phyloP scores from a whole-genome alignment of 2,797 vertebrate genomes.

The Babyrousa celebensis region DNA sequence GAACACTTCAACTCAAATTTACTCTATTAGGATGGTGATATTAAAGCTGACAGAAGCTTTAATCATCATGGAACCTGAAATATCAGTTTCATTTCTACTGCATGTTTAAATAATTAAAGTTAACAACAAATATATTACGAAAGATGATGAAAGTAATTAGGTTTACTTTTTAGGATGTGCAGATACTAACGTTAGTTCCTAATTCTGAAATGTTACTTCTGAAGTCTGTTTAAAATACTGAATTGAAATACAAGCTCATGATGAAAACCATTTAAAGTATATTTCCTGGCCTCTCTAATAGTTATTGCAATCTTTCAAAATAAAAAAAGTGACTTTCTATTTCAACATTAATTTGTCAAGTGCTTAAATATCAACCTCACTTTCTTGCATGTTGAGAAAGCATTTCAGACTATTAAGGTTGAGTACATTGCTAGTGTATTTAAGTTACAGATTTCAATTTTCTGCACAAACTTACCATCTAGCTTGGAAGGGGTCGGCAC shows the following conservation, averaged over 20 bases:
- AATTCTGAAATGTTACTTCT: not conserved
- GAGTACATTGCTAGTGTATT: not conserved
- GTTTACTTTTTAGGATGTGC: slow-evolving; percentile 36
- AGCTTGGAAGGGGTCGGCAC: not conserved
- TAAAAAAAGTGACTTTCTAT: not conserved
- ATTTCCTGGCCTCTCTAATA: not conserved
- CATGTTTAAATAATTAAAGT: slow-evolving; percentile 51
- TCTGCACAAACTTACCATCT: not conserved
- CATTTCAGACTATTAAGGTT: not conserved
- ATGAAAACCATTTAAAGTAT: not conserved
- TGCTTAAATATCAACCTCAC: slow-evolving; percentile 16
- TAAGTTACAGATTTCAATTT: not conserved
- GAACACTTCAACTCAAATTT: not conserved
- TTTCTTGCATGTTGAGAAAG: not conserved
- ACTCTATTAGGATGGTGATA: not conserved
- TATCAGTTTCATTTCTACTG: slow-evolving; percentile 19
- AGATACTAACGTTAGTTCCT: not conserved
- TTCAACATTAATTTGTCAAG: not conserved
- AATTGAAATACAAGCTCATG: not conserved
- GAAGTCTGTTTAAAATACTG: not conserved
- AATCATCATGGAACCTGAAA: not conserved
- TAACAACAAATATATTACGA: slow-evolving; percentile 37
- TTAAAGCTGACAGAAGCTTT: slow-evolving; percentile 2
- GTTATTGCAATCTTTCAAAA: not conserved
- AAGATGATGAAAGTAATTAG: slow-evolving; percentile 22